A percentile compares a stretch with the other conserved stretches of the same genome.
Evolutionary conservation across 2,113 vertebrate species (phyloP).

Genomic region (Etia nguti): DNA sequence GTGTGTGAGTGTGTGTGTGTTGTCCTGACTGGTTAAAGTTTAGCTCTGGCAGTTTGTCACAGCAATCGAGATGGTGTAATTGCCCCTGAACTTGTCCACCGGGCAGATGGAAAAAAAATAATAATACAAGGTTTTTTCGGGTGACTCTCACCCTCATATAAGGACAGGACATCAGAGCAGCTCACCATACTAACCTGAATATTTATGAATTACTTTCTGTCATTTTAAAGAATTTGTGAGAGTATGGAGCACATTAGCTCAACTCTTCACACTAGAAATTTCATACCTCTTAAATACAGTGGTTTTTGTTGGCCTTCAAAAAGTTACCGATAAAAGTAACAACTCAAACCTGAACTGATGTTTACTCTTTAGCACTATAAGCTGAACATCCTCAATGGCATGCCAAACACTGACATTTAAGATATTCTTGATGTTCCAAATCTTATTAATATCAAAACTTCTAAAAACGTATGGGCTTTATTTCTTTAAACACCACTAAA

Average conservation of each 20-base stretch:
- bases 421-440: background rate
- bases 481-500: background rate
- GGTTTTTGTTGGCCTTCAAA: background rate
- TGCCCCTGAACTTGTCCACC: conserved; percentile 21
- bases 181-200: background rate
- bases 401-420: background rate
- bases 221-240: background rate
- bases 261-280: background rate
- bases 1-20: background rate
- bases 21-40: conserved; percentile 1
- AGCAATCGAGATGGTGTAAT: conserved; percentile 42
- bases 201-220: background rate
- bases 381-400: background rate
- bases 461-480: background rate
- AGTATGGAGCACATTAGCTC: background rate
- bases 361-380: background rate
- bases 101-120: conserved; percentile 36
- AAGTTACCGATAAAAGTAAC: background rate
- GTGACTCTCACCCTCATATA: background rate
- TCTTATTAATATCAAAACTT: background rate
- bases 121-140: conserved; percentile 17
- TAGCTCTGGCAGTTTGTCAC: conserved; percentile 40
- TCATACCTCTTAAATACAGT: background rate
- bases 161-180: background rate
- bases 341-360: background rate